phyloP scores from a whole-genome alignment of 2,113 vertebrate species.

The Coturnix japonica region DNA sequence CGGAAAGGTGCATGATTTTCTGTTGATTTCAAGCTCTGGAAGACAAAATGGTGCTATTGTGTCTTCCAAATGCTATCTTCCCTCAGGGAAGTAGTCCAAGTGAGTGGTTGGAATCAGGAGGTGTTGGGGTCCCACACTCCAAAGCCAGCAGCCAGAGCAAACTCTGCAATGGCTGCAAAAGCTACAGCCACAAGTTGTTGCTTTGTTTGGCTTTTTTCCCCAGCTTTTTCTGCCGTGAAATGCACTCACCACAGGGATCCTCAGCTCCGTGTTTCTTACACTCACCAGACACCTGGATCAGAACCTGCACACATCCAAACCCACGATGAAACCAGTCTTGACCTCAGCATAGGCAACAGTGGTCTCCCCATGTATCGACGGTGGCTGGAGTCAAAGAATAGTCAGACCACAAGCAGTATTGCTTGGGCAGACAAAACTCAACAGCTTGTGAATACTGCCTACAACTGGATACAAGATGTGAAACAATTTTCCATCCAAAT shows the following conservation, averaged over 20 bases:
- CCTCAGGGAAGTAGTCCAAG: not conserved
- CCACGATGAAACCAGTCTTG: not conserved
- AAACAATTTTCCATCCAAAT: not conserved
- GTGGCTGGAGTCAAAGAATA: not conserved
- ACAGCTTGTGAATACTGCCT: not conserved
- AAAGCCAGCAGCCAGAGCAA: not conserved
- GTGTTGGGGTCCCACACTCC: not conserved
- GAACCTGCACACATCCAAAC: not conserved
- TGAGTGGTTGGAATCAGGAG: not conserved
- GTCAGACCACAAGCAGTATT: fast-evolving
- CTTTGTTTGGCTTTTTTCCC: not conserved
- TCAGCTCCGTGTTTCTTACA: not conserved
- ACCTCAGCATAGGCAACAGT: not conserved
- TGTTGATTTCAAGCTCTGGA: not conserved
- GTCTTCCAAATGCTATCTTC: not conserved
- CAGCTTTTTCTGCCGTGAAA: not conserved
- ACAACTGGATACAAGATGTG: not conserved
- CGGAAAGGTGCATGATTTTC: not conserved
- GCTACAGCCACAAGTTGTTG: fast-evolving
- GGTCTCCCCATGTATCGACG: fast-evolving
- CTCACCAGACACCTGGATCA: not conserved
- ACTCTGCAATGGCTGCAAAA: fast-evolving
- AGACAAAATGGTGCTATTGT: not conserved
- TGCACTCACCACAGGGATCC: not conserved
- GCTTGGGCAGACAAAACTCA: not conserved